Evolutionary conservation across 2,797 vertebrate species (phyloP), one percentile per base, ranked within the genome.

Genomic region (Gobio occitaniae): DNA sequence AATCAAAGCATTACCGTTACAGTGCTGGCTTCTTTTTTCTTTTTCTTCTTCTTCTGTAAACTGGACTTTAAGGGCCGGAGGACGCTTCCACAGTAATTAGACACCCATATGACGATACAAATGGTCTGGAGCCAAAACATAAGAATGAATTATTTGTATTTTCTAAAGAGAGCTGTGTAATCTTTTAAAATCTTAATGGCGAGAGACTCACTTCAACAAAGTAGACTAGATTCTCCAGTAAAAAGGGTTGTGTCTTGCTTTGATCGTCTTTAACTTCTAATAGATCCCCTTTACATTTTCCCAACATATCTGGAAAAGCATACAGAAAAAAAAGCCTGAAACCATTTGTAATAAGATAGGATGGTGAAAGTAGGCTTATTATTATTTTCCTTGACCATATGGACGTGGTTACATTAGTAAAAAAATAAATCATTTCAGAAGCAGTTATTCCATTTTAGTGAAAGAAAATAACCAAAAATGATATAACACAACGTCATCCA

Each of bases 1-100:
- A 50, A 78, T 15, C 19, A 56, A 47, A 36, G 29, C 15, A 80
- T 91, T 95, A 99, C 98, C 94, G 95, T 94, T 75, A 94, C 89
- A 38, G 95, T 86, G 91, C 91, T 95, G 56, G 93, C 92, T 74
- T 99, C 98, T 96, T 99, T 99, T 95, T 97, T 99, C 95, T 99
- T 99, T 93, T 99, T 99, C 88, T 98, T 99, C 94, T 98, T 99
- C 93, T 99, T 99, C 89, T 99, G 98, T 93, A 99, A 93, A 94
- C 96, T 99, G 75, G 96, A 96, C 93, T 98, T 99, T 80, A 97
- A 96, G 6, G 98, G 97, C 90, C 97, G 95, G 15, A 99, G 95
- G 87, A 98, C 93, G 70, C 94, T 94, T 81, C 96, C 96, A 91
- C 96, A 97, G 94, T 97, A 97, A 93, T 95, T 95, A 0, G 96